Evolutionary conservation across 2,888 invertebrate genomes (phyloP).

Genomic region (Dasysyrphus albostriatus): DNA sequence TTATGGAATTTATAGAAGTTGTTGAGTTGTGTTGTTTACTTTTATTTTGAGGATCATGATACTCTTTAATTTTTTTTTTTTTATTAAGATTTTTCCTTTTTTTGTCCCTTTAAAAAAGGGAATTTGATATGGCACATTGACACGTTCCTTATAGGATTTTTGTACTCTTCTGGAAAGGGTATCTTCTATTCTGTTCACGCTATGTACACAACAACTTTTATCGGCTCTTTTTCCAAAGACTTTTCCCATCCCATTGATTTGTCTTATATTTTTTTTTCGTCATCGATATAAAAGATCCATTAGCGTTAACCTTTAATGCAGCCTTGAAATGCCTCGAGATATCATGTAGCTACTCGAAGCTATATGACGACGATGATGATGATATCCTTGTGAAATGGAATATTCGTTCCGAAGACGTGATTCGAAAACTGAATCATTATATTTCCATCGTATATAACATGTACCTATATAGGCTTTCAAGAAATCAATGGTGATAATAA

Average conservation of each 20-base stretch:
- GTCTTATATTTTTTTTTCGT: not conserved
- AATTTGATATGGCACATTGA: conserved; percentile 13
- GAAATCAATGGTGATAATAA: conserved; percentile 30
- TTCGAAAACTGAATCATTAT: conserved; percentile 7
- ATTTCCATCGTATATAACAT: not conserved
- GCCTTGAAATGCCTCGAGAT: conserved; percentile 1
- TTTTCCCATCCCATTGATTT: not conserved
- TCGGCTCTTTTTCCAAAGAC: not conserved
- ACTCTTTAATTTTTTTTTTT: not conserved
- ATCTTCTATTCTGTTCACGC: not conserved
- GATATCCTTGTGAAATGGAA: conserved; percentile 27
- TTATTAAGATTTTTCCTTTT: conserved; percentile 5
- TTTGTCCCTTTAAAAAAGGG: not conserved
- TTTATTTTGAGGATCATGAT: not conserved
- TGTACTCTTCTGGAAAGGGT: conserved; percentile 1
- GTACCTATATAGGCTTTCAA: not conserved
- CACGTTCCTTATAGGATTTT: not conserved
- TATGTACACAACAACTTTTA: not conserved
- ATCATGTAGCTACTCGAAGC: not conserved
- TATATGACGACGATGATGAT: not conserved
- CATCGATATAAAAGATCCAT: conserved; percentile 31
- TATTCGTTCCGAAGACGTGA: conserved; percentile 16
- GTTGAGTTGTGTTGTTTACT: not conserved
- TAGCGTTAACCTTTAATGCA: conserved; percentile 30
- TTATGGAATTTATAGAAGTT: conserved; percentile 8